Conservation (phyloP, 2,797 vertebrate species). For the Mus minutoides region DNA sequence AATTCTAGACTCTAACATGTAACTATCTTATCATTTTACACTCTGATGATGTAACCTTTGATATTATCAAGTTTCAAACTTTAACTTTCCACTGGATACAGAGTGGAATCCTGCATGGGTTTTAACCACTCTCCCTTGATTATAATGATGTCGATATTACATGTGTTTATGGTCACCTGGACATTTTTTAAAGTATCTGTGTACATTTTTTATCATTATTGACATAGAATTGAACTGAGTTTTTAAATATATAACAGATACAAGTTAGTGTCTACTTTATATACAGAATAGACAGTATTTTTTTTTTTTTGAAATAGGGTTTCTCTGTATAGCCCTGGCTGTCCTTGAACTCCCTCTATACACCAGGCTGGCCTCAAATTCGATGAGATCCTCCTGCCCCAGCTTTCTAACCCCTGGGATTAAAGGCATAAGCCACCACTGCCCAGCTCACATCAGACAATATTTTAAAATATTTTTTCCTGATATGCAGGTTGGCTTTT, state of each 20-base stretch:
- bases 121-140: background rate
- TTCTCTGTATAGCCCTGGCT: background rate
- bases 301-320: background rate
- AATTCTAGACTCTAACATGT: background rate
- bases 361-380: background rate
- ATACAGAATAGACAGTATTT: background rate
- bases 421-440: too few relatives aligned
- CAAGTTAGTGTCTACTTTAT: background rate
- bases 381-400: background rate
- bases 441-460: background rate
- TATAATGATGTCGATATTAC: background rate
- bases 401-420: too few relatives aligned
- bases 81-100: background rate
- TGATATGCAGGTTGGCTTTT: background rate
- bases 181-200: background rate
- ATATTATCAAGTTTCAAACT: background rate
- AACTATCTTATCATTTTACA: background rate
- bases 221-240: background rate
- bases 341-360: background rate
- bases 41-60: background rate
- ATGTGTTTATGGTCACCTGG: background rate
- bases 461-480: constrained; percentile 21
- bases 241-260: background rate
- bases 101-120: background rate
- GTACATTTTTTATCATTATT: background rate